Conservation (phyloP, 2,797 vertebrate species). For the Hyperoplus immaculatus region DNA sequence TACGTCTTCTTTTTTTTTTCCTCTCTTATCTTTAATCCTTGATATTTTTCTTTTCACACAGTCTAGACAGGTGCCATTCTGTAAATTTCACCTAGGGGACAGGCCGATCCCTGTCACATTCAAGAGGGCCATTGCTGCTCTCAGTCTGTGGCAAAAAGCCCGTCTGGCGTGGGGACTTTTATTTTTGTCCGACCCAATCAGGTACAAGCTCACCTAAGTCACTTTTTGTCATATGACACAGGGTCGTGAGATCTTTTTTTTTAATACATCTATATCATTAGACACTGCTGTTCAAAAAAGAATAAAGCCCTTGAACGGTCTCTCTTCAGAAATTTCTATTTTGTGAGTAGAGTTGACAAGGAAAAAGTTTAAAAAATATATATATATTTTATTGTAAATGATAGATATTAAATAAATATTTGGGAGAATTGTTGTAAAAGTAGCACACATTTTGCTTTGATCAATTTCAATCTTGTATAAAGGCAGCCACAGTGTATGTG, state of each 20-base stretch:
- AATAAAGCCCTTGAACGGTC: neutral
- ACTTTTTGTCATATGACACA: neutral
- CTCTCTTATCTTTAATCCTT: neutral
- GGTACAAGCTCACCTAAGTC: conserved; percentile 79
- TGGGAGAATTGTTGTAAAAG: neutral
- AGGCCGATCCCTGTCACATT: conserved; percentile 98
- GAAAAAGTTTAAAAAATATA: neutral
- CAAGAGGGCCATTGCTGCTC: conserved; percentile 97
- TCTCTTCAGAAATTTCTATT: neutral
- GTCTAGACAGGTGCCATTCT: conserved; percentile 97
- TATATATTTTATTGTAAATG: conserved; percentile 3
- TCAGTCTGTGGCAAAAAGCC: conserved; percentile 98
- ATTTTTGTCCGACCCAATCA: conserved; percentile 98
- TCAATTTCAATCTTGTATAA: neutral
- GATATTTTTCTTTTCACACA: conserved; percentile 59
- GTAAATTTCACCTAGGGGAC: conserved; percentile 98
- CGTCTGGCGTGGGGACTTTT: conserved; percentile 98
- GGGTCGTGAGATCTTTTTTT: neutral
- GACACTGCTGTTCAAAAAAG: neutral
- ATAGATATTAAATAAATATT: neutral
- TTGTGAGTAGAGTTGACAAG: neutral
- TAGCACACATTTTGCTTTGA: neutral
- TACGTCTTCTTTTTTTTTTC: neutral
- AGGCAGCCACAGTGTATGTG: neutral
- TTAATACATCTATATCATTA: neutral